Percentiles rank a stretch among this genome's conserved stretches.
Conservation (phyloP, 2,113 vertebrate genomes). For the Circaetus gallicus region DNA sequence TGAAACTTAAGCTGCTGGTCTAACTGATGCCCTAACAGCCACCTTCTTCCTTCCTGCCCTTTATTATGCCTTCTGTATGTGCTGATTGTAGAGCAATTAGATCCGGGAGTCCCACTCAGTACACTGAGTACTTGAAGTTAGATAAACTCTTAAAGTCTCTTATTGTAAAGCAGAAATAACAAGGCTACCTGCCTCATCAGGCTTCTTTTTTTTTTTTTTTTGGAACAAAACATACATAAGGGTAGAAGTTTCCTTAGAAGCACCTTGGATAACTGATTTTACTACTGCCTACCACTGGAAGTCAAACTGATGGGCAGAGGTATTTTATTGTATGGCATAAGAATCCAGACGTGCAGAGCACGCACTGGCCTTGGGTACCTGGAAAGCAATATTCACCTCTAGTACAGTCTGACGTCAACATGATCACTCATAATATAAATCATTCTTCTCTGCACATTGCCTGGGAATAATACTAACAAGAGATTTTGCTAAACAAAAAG, state of each 20-base stretch:
- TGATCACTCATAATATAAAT: not conserved
- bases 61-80: not conserved
- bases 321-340: not conserved
- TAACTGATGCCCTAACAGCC: not conserved
- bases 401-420: not conserved
- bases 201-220: not conserved
- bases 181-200: rapidly evolving
- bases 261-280: not conserved
- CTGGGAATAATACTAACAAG: not conserved
- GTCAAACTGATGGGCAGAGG: not conserved
- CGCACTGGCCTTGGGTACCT: not conserved
- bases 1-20: not conserved
- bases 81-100: not conserved
- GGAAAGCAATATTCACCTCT: not conserved
- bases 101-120: not conserved
- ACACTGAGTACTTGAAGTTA: not conserved
- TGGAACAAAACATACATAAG: not conserved
- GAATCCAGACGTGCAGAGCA: not conserved
- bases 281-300: not conserved
- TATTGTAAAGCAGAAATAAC: not conserved
- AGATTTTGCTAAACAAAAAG: not conserved
- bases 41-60: not conserved
- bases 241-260: not conserved
- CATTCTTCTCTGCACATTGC: not conserved
- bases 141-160: not conserved